phyloP scores from a whole-genome alignment of 2,113 vertebrate species.

The Phoxinus phoxinus region DNA sequence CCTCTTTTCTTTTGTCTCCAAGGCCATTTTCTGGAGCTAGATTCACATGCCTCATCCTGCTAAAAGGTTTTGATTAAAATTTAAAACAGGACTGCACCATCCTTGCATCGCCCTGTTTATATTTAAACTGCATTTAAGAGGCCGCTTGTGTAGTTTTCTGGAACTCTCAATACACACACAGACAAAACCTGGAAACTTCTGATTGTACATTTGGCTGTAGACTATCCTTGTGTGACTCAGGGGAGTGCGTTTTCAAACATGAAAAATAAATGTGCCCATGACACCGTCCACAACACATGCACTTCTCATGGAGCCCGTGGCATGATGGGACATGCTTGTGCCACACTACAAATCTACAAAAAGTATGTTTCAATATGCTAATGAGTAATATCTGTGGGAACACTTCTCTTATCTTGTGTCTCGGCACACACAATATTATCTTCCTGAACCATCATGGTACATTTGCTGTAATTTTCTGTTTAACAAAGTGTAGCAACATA shows the following conservation, averaged over 20 bases:
- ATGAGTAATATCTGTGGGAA: not conserved
- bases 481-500: constrained; percentile 38
- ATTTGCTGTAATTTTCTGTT: constrained; percentile 27
- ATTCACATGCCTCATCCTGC: constrained; percentile 39
- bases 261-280: constrained; percentile 5
- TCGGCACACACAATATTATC: constrained; percentile 18
- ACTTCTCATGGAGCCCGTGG: not conserved
- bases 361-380: not conserved
- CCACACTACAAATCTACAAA: constrained; percentile 23
- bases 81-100: constrained; percentile 42
- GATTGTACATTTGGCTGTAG: constrained; percentile 35
- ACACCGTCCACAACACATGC: not conserved
- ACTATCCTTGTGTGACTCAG: not conserved
- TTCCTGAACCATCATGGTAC: not conserved
- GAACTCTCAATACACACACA: constrained; percentile 28
- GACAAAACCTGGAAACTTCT: constrained; percentile 27
- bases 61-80: constrained; percentile 60
- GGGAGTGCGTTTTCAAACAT: not conserved
- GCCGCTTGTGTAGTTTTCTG: not conserved
- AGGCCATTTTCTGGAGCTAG: constrained; percentile 45
- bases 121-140: constrained; percentile 46
- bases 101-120: constrained; percentile 32
- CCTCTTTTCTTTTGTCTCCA: constrained; percentile 42
- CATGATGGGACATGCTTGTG: constrained; percentile 38
- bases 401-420: constrained; percentile 16